A percentile compares a stretch with the other conserved stretches of the same genome.
Conservation (phyloP, 1,140 invertebrate species). For the Trichonephila clavipes region DNA sequence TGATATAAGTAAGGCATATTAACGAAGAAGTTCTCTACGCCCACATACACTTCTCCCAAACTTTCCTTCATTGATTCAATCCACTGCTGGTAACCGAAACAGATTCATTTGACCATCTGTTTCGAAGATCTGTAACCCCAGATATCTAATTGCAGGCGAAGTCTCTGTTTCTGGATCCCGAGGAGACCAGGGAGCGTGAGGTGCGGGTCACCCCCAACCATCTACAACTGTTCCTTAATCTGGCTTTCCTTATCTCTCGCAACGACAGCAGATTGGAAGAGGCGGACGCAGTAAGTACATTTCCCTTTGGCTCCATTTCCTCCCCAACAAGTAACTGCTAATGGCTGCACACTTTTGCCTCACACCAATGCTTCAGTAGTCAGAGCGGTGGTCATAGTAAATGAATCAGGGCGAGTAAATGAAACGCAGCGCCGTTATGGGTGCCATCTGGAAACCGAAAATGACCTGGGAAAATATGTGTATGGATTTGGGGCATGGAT, state of each 20-base stretch:
- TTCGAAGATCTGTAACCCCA: background rate
- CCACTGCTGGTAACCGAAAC: background rate
- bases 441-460: background rate
- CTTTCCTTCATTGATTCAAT: background rate
- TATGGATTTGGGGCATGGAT: background rate
- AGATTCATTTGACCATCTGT: constrained; percentile 1
- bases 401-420: constrained; percentile 6
- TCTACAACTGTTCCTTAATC: constrained; percentile 82
- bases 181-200: constrained; percentile 42
- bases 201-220: constrained; percentile 81
- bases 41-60: too few relatives aligned
- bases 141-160: constrained; percentile 85
- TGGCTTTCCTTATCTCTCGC: constrained; percentile 81
- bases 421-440: background rate
- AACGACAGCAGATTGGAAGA: constrained; percentile 81
- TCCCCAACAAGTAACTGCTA: constrained; percentile 22
- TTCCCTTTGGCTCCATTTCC: constrained; percentile 18
- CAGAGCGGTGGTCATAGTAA: background rate
- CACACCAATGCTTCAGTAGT: too few relatives aligned
- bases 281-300: constrained; percentile 79
- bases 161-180: constrained; percentile 91
- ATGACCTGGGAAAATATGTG: background rate
- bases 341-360: background rate
- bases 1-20: too few relatives aligned
- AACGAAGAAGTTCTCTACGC: too few relatives aligned